phyloP scores from a whole-genome alignment of 2,113 vertebrate genomes.

The Helogale parvula region DNA sequence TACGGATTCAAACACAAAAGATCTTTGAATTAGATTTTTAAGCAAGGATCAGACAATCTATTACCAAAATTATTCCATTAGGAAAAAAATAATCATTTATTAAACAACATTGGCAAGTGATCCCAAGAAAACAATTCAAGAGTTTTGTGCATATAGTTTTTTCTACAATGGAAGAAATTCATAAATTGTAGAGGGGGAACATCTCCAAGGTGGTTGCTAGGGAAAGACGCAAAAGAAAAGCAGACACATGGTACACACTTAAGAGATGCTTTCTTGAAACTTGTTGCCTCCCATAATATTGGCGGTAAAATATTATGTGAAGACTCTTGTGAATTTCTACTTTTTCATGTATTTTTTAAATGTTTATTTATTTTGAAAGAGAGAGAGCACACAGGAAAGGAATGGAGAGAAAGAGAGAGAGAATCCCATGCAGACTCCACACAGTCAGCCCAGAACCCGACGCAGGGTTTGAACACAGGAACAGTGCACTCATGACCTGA shows the following conservation, averaged over 20 bases:
- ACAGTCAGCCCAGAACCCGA: no score
- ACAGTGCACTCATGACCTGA: no score
- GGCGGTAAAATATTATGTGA: background rate
- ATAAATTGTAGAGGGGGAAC: background rate
- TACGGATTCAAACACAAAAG: background rate
- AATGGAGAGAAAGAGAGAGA: no score
- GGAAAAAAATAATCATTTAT: background rate
- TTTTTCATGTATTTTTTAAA: background rate
- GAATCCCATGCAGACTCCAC: no score
- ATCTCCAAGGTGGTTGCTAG: background rate
- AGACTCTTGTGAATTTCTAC: background rate
- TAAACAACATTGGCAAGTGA: background rate
- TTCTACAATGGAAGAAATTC: background rate
- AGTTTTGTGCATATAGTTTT: background rate
- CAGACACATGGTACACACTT: background rate
- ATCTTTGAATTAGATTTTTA: background rate
- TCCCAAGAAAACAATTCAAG: background rate
- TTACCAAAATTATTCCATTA: background rate
- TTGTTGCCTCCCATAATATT: background rate
- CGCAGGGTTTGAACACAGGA: no score
- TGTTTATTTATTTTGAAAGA: no score
- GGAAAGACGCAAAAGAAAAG: background rate
- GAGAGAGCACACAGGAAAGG: no score
- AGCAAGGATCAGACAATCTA: background rate
- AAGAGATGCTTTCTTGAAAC: background rate